Evolutionary conservation across 2,113 vertebrate species (phyloP).

Genomic region (Aix galericulata): DNA sequence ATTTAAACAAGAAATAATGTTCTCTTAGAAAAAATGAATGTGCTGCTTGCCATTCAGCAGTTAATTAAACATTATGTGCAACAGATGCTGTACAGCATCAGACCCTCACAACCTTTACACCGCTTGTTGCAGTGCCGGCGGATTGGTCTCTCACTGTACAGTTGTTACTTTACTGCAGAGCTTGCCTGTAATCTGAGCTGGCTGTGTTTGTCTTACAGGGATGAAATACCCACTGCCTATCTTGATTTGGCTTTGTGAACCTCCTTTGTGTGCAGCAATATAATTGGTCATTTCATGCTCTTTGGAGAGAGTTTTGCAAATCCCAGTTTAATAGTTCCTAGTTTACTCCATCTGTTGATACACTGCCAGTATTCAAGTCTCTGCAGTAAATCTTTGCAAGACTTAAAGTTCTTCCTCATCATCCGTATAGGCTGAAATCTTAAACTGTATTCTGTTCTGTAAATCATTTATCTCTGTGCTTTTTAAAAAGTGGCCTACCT

Average conservation of each 20-base stretch:
- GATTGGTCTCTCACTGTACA: neutral
- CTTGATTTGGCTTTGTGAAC: neutral
- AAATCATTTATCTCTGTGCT: constrained; percentile 63
- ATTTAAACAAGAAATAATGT: neutral
- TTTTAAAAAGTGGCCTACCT: constrained; percentile 46
- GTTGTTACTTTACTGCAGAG: neutral
- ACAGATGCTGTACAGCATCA: constrained; percentile 1
- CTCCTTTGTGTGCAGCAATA: constrained; percentile 12
- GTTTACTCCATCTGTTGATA: constrained; percentile 43
- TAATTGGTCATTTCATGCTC: neutral
- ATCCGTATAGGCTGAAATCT: constrained; percentile 13
- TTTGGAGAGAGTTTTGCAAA: constrained; percentile 16
- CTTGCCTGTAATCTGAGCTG: neutral
- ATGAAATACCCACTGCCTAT: neutral
- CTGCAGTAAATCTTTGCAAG: neutral
- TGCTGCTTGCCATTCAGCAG: neutral
- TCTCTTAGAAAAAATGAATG: neutral
- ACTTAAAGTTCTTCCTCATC: neutral
- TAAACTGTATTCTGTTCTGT: constrained; percentile 24
- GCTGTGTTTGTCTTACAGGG: neutral
- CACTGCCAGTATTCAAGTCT: neutral
- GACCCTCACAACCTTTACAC: neutral
- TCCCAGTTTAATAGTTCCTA: neutral
- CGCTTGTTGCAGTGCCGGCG: neutral
- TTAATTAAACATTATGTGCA: constrained; percentile 11